These are phyloP conservation scores for Petroica traversi DNA, from an alignment of 2,113 vertebrate species.

Conservation along the genomic window DNA sequence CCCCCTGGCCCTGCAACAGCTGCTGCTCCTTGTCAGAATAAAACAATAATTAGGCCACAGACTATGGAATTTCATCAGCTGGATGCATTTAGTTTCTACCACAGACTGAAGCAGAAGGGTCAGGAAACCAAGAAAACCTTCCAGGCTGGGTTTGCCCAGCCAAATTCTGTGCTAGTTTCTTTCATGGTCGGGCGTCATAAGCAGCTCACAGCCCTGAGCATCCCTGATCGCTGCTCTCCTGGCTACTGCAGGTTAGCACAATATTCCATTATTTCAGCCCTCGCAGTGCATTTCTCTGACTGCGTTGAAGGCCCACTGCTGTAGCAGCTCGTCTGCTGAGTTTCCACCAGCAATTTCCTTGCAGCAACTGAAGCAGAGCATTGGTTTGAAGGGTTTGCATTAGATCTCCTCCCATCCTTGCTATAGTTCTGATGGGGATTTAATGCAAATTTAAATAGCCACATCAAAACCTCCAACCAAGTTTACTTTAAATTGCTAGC, in stretches of 20 bases:
- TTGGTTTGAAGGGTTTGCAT: neutral
- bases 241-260: neutral
- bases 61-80: neutral
- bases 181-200: fast-evolving
- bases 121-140: neutral
- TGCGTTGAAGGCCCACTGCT: fast-evolving
- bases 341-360: neutral
- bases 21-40: neutral
- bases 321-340: fast-evolving
- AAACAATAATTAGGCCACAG: neutral
- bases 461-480: neutral
- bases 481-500: neutral
- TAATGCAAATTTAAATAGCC: neutral
- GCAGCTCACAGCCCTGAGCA: neutral
- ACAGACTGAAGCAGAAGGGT: neutral
- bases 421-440: neutral
- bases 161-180: neutral
- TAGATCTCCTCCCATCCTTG: neutral
- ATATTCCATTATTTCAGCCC: fast-evolving
- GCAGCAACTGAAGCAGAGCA: neutral
- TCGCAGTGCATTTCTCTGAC: neutral
- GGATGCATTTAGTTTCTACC: neutral
- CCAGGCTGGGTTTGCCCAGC: neutral
- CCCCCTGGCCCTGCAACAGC: neutral
- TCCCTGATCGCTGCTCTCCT: neutral